These are phyloP conservation scores for Artemia franciscana DNA, from an alignment of 1,140 invertebrate genomes.

Conservation along the genomic window DNA sequence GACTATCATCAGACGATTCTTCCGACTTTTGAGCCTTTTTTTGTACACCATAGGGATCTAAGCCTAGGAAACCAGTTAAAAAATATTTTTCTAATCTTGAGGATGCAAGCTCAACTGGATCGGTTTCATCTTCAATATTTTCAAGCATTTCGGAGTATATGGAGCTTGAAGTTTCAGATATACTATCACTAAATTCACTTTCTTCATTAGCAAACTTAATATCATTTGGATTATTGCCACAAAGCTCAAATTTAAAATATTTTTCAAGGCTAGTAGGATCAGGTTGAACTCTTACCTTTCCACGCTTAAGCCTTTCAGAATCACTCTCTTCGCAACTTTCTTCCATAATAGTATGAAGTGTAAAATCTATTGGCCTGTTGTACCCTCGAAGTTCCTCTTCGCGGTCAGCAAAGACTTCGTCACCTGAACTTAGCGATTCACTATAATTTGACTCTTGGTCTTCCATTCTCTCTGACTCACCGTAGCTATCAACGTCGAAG, in stretches of 20 bases:
- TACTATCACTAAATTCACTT: slow-evolving; percentile 30
- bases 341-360: slow-evolving; percentile 74
- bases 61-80: slow-evolving; percentile 55
- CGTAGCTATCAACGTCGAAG: slow-evolving; percentile 7
- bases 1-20: slow-evolving; percentile 39
- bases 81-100: slow-evolving; percentile 76
- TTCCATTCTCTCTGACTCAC: slow-evolving; percentile 12
- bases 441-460: slow-evolving; percentile 14
- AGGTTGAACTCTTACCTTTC: slow-evolving; percentile 2
- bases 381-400: slow-evolving; percentile 59
- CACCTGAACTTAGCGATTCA: slow-evolving; percentile 16
- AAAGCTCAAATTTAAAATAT: slow-evolving; percentile 67
- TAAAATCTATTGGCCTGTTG: slow-evolving; percentile 54
- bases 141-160: slow-evolving; percentile 59
- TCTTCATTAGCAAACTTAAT: slow-evolving; percentile 18
- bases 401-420: slow-evolving; percentile 30
- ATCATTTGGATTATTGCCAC: slow-evolving; percentile 16
- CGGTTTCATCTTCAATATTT: slow-evolving; percentile 30
- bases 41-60: slow-evolving; percentile 22
- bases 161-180: slow-evolving; percentile 58
- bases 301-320: slow-evolving; percentile 16
- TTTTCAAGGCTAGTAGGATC: slow-evolving; percentile 59
- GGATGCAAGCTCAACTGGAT: slow-evolving; percentile 47
- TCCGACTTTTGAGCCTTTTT: not conserved
- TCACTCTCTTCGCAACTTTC: slow-evolving; percentile 69